Base-by-base conservation (phyloP, 2,797 vertebrate species). In the Crocodylus rhombifer region DNA sequence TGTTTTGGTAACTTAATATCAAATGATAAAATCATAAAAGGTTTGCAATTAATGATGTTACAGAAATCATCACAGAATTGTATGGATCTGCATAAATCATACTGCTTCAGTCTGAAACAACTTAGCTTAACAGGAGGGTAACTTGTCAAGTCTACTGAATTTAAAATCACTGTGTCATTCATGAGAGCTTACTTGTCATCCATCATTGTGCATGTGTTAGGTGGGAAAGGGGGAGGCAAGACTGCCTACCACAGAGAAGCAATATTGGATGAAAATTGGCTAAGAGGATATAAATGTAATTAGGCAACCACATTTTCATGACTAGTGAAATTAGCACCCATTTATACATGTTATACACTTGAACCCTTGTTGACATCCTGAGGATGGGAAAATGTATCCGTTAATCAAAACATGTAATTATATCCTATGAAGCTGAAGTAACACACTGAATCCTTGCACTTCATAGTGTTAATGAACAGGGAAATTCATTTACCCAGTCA, bases 381-480 rank as follows among this genome's bases (percentile, higher is more conserved):
- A 97, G 96, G 92, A 97, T 97, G 94, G 94, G 96, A 97, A 97
- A 97, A 97, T 97, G 97, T 95, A 97, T 97, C 96, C 96, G 96
- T 96, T 97, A 97, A 97, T 97, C 97, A 97, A 97, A 97, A 97
- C 97, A 97, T 97, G 97, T 96, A 97, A 97, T 97, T 97, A 97
- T 97, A 97, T 95, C 94, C 97, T 96, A 95, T 97, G 97, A 97
- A 97, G 97, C 96, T 96, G 97, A 97, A 96, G 95, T 97, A 97
- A 97, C 14, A 28, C 89, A 79, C 91, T 33, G 79, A 96, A 96
- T 96, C 96, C 89, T 95, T 96, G 96, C 95, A 97, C 88, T 90
- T 96, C 88, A 0, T 95, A 93, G 90, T 95, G 97, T 94, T 97
- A 97, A 97, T 97, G 95, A 96, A 96, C 94, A 97, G 88, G 93